Percentiles rank a stretch among this genome's conserved stretches.
Evolutionary conservation across 2,888 invertebrate species (phyloP).

Genomic region (Andrena praecox): DNA sequence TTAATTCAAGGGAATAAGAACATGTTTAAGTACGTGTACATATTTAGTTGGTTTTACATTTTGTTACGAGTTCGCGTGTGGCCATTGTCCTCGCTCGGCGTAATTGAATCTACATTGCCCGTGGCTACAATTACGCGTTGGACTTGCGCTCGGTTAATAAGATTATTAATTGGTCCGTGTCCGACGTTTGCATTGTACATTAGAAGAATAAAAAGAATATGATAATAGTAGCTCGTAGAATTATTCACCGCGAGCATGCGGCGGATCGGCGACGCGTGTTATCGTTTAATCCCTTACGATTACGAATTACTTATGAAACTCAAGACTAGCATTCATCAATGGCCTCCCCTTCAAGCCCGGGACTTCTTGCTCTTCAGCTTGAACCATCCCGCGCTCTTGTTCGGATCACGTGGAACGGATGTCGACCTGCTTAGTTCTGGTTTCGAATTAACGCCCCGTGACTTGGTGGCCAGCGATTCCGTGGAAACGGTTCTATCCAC

Average conservation of each 20-base stretch:
- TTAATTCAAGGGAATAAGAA: conserved; percentile 51
- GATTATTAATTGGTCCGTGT: conserved; percentile 52
- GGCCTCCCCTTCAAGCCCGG: conserved; percentile 82
- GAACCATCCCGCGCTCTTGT: conserved; percentile 91
- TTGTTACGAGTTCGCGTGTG: conserved; percentile 47
- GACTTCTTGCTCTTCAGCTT: conserved; percentile 87
- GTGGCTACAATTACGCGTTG: conserved; percentile 36
- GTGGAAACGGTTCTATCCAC: conserved; percentile 86
- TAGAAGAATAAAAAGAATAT: conserved; percentile 48
- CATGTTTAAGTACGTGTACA: conserved; percentile 55
- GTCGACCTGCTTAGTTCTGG: conserved; percentile 88
- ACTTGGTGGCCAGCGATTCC: conserved; percentile 87
- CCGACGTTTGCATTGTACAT: conserved; percentile 50
- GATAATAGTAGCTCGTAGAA: conserved; percentile 48
- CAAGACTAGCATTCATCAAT: conserved; percentile 85
- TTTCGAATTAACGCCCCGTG: conserved; percentile 80
- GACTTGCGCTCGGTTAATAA: conserved; percentile 59
- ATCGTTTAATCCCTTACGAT: conserved; percentile 64
- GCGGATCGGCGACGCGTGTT: conserved; percentile 37
- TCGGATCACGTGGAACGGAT: conserved; percentile 90
- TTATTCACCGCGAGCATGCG: conserved; percentile 40
- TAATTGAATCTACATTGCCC: conserved; percentile 36
- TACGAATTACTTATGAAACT: conserved; percentile 80
- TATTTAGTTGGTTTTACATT: conserved; percentile 53
- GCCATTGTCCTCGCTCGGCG: conserved; percentile 16